A percentile compares a stretch with the other conserved stretches of the same genome.
These are phyloP conservation scores for Siphamia tubifer DNA, from an alignment of 2,113 vertebrate genomes.

Conservation along the genomic window DNA sequence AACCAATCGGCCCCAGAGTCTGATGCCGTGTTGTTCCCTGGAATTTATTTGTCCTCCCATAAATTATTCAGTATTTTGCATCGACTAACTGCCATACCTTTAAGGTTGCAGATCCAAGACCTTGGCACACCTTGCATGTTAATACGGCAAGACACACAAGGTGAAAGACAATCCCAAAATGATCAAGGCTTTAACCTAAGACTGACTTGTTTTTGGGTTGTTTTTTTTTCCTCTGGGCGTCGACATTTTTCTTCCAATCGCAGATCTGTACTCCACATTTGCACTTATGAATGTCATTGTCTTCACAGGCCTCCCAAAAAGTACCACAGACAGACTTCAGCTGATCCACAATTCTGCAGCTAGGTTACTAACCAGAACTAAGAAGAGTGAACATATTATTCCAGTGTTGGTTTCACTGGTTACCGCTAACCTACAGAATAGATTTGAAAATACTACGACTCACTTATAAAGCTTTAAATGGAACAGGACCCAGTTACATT, in stretches of 20 bases:
- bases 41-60: constrained; percentile 80
- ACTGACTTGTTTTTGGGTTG: background rate
- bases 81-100: constrained; percentile 83
- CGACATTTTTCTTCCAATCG: background rate
- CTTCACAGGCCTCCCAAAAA: too few species aligned
- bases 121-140: constrained; percentile 77
- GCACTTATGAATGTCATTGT: background rate
- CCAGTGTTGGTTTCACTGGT: too few species aligned
- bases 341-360: too few species aligned
- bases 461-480: too few species aligned
- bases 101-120: constrained; percentile 75
- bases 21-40: constrained; percentile 70
- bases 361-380: too few species aligned
- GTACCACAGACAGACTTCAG: too few species aligned
- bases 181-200: constrained; percentile 18
- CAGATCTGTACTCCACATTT: background rate
- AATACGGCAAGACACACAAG: constrained; percentile 57
- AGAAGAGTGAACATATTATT: too few species aligned
- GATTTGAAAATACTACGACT: too few species aligned
- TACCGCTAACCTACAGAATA: too few species aligned
- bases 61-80: constrained; percentile 85
- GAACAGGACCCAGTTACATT: too few species aligned
- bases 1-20: constrained; percentile 71
- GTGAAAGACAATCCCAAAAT: constrained; percentile 56
- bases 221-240: background rate